Base-by-base conservation (phyloP, 2,888 invertebrate genomes). In the Rhamnusium bicolor region DNA sequence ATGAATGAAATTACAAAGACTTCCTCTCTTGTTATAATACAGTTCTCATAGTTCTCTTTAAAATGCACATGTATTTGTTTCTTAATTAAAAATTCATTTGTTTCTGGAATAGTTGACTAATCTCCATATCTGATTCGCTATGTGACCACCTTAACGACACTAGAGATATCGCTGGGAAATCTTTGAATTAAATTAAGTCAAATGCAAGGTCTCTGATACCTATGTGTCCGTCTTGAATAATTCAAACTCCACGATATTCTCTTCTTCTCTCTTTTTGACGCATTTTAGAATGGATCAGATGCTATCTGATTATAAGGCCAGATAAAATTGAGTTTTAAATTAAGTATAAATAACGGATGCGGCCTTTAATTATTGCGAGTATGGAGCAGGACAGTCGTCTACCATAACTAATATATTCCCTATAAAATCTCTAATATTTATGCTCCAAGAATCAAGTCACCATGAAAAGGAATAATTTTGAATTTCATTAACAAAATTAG, bases 101-200 rank as follows among this genome's bases (percentile, higher is more conserved):
- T 84, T 82, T 83, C 81, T 82, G 81, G 82, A 84, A 81, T 82
- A 84, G 85, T 84, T 84, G 84, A 85, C 84, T 85, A 84, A 85
- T 85, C 83, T 85, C 84, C 85, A 85, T 85, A 85, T 85, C 82
- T 84, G 85, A 84, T 85, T 84, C 85, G 85, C 84, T 85, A 82
- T 83, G 85, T 85, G 85, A 82, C 82, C 83, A 84, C 82, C 84
- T 85, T 85, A 85, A 85, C 85, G 85, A 85, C 85, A 85, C 81
- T 83, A 81, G 80, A 80, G 81, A 81, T 84, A 85, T 85, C 85
- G 84, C 79, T 85, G 85, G 84, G 85, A 85, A 85, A 85, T 84
- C 84, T 84, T 80, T 80, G 83, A 84, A 84, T 85, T 83, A 84
- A 84, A 85, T 85, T 85, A 85, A 85, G 82, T 82, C 82, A 84